Base-by-base conservation (phyloP, 1,140 invertebrate genomes). In the Sminthurides bifidus region DNA sequence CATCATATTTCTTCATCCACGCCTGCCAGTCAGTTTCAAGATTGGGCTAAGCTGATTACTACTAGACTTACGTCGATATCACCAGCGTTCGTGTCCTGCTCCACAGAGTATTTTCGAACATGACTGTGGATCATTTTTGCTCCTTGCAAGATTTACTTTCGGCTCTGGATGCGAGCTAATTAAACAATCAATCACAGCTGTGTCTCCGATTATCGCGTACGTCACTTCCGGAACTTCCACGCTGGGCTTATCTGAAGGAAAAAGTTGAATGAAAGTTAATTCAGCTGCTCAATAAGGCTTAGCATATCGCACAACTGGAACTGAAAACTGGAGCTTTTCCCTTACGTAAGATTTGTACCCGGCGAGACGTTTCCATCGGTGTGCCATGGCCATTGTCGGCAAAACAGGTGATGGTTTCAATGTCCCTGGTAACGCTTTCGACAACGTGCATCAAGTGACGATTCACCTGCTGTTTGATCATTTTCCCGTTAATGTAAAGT, bases 321-420 rank as follows among this genome's bases (percentile, higher is more conserved):
- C n/a, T n/a, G n/a, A n/a, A n/a, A n/a, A n/a, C n/a, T n/a, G n/a
- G n/a, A n/a, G n/a, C n/a, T n/a, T n/a, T n/a, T n/a, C n/a, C 80
- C 83, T 82, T 71, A 87, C 85, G 82, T 66, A 81, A 85, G 46
- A 87, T 84, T 51, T 79, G 79, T 56, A 87, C 81, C 65, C 79
- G 79, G 58, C 79, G 75, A 0, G 82, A 80, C 5, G 84, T 80
- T 69, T 87, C 83, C 79, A 85, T 86, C 4, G 85, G 84, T 1
- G 82, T 83, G 1, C 85, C 85, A 66, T 84, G 85, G 3, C 85
- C 84, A 68, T 88, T 88, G 71, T 87, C 84, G 1, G 84, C 85
- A 68, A 85, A 86, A 69, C 85, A 88, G 0, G 83, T 83, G 38
- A 87, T 82, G 63, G 84, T 78, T 66, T 85, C 80, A 81, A 88